These are phyloP conservation scores for Castor canadensis DNA, from an alignment of 2,113 vertebrate species.

Conservation along the genomic window DNA sequence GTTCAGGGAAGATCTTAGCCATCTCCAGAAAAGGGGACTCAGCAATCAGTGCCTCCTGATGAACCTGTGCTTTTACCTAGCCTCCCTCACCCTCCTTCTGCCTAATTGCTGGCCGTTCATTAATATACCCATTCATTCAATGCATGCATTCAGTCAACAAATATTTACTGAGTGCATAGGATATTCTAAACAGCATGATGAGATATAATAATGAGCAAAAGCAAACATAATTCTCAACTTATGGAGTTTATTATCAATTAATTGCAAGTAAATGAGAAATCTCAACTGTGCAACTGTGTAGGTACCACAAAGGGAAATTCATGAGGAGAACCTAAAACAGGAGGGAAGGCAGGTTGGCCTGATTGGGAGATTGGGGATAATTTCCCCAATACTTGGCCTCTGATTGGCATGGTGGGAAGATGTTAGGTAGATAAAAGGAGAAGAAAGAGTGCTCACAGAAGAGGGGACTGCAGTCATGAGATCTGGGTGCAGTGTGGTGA, in stretches of 20 bases:
- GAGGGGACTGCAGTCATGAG: neutral
- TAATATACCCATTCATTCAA: neutral
- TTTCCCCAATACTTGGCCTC: neutral
- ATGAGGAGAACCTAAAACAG: neutral
- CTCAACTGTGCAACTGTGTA: neutral
- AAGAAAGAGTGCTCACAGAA: neutral
- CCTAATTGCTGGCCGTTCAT: neutral
- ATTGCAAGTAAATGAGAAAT: neutral
- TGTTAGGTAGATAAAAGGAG: neutral
- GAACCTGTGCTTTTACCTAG: neutral
- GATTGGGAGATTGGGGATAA: neutral
- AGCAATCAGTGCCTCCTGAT: neutral
- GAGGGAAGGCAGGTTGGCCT: neutral
- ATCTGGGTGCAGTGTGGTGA: neutral
- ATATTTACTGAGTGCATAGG: neutral
- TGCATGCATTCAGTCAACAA: neutral
- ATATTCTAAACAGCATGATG: neutral
- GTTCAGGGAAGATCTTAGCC: neutral
- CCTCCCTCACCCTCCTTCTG: neutral
- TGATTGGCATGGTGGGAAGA: neutral
- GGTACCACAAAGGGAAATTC: neutral
- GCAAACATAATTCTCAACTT: constrained; percentile 6
- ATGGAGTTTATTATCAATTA: neutral
- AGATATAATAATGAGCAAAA: neutral
- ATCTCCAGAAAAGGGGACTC: neutral